Conservation (phyloP, 1,140 invertebrate genomes). For the Lamellibrachia luymesi region DNA sequence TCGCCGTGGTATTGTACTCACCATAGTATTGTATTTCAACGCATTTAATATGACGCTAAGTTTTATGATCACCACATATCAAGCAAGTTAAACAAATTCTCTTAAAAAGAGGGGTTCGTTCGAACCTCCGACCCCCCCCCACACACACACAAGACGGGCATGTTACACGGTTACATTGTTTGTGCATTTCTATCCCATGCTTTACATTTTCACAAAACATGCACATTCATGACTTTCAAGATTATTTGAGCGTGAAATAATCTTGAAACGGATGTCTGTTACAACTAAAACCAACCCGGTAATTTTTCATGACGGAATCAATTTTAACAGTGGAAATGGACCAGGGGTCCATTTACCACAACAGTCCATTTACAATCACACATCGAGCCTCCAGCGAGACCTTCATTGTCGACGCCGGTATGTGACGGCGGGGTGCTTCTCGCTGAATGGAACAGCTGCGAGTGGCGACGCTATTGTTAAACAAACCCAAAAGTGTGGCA, state of each 20-base stretch:
- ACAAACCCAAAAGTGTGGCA: conserved; percentile 4
- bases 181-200: too few species aligned
- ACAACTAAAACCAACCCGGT: neutral
- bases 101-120: too few species aligned
- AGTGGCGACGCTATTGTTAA: neutral
- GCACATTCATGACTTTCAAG: neutral
- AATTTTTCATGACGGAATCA: neutral
- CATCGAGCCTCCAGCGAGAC: neutral
- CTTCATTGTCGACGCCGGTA: neutral
- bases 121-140: too few species aligned
- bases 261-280: neutral
- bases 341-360: neutral
- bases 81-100: too few species aligned
- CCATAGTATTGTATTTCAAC: too few species aligned
- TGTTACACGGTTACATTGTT: too few species aligned
- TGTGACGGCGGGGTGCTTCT: neutral
- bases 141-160: too few species aligned
- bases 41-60: too few species aligned
- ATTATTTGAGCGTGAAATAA: neutral
- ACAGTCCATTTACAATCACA: neutral
- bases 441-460: neutral
- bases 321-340: neutral
- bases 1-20: too few species aligned
- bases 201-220: neutral
- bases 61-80: too few species aligned